These are phyloP conservation scores for Trinorchestia longiramus DNA, from an alignment of 1,140 invertebrate genomes.

Conservation along the genomic window DNA sequence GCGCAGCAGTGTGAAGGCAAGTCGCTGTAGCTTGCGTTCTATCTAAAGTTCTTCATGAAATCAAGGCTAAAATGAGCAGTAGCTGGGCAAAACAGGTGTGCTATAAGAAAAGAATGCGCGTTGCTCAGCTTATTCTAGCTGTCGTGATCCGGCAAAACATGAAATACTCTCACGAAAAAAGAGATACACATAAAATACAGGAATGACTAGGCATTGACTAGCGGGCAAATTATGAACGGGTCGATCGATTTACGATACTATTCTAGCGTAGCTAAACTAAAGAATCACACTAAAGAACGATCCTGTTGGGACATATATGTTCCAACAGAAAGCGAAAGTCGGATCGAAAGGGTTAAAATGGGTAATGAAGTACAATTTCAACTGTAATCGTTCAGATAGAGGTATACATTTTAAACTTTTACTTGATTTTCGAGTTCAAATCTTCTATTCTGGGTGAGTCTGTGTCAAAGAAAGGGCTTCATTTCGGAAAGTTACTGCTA, in stretches of 20 bases:
- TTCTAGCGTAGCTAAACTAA: not conserved
- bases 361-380: not conserved
- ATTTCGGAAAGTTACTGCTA: not conserved
- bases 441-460: not conserved
- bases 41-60: not conserved
- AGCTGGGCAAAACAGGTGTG: not conserved
- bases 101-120: not conserved
- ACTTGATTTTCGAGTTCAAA: not conserved
- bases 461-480: not conserved
- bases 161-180: not conserved
- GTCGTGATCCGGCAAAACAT: not conserved
- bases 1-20: not conserved
- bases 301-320: too few species aligned
- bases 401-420: not conserved
- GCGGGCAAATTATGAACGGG: not conserved
- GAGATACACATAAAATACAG: not conserved
- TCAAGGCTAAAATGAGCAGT: not conserved
- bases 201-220: not conserved
- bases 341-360: too few species aligned
- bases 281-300: not conserved
- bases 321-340: too few species aligned
- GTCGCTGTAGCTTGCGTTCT: not conserved
- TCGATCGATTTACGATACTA: not conserved
- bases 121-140: not conserved
- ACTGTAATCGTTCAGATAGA: too few species aligned